A percentile compares a stretch with the other conserved stretches of the same genome.
These are phyloP conservation scores for Boleophthalmus pectinirostris DNA, from an alignment of 2,113 vertebrate genomes.

Conservation along the genomic window DNA sequence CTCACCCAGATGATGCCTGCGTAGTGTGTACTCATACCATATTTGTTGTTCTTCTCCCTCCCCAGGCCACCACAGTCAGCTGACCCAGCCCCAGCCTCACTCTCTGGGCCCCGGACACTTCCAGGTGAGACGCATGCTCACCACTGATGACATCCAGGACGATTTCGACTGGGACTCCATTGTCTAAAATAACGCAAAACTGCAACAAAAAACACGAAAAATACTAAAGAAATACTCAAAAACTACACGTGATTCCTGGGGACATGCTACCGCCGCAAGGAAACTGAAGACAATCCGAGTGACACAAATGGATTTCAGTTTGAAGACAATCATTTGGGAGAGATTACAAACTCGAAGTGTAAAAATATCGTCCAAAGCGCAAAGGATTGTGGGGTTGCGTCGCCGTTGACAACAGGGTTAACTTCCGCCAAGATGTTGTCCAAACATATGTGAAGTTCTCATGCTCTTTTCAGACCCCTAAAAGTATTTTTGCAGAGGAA, in stretches of 20 bases:
- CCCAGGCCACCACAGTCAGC: slow-evolving; percentile 82
- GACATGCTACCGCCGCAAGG: slow-evolving; percentile 37
- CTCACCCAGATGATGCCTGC: too few species aligned
- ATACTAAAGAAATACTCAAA: not conserved
- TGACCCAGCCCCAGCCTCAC: slow-evolving; percentile 82
- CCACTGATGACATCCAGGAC: slow-evolving; percentile 86
- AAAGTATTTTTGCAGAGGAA: not conserved
- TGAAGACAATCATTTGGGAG: slow-evolving; percentile 82
- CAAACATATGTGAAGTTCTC: slow-evolving; percentile 47
- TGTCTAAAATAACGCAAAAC: slow-evolving; percentile 69
- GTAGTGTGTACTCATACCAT: too few species aligned
- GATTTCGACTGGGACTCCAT: slow-evolving; percentile 92
- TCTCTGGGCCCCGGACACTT: slow-evolving; percentile 83
- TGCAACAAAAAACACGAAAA: slow-evolving; percentile 6
- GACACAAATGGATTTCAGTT: slow-evolving; percentile 52
- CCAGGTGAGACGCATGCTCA: slow-evolving; percentile 84
- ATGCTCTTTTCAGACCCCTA: not conserved
- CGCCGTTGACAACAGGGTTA: slow-evolving; percentile 49
- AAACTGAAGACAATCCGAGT: slow-evolving; percentile 66
- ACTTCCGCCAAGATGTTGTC: slow-evolving; percentile 53
- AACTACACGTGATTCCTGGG: not conserved
- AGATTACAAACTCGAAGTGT: slow-evolving; percentile 30
- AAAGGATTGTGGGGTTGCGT: slow-evolving; percentile 31
- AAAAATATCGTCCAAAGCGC: slow-evolving; percentile 19
- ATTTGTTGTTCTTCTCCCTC: not conserved